phyloP scores from a whole-genome alignment of 2,797 vertebrate genomes.

The Eulemur rubriventer region DNA sequence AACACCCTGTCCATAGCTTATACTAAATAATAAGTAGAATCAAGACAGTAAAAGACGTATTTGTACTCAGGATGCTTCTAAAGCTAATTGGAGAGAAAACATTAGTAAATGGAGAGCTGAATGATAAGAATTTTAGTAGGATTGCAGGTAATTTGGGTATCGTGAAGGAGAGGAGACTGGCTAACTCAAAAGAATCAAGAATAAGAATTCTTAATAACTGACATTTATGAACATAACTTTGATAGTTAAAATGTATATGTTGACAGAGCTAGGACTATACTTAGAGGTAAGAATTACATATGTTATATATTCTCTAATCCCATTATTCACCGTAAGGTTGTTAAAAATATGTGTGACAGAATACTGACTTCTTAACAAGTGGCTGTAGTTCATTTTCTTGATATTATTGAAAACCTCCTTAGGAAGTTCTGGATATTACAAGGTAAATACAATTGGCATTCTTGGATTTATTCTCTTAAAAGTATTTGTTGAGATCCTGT shows the following conservation, averaged over 20 bases:
- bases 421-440: not conserved
- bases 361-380: not conserved
- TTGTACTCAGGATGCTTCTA: not conserved
- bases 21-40: not conserved
- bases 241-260: not conserved
- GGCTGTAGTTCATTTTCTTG: not conserved
- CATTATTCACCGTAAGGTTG: not conserved
- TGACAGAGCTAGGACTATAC: not conserved
- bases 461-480: not conserved
- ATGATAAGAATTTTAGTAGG: constrained; percentile 13
- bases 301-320: not conserved
- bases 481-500: not conserved
- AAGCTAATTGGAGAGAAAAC: constrained; percentile 6
- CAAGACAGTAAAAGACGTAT: not conserved
- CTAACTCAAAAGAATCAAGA: constrained; percentile 1
- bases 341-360: not conserved
- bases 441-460: not conserved
- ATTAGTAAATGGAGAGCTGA: not conserved
- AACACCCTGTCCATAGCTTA: not conserved
- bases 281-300: not conserved
- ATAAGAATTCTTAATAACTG: not conserved
- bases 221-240: not conserved
- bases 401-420: not conserved
- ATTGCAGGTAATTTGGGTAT: not conserved
- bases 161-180: not conserved